These are phyloP conservation scores for Anarhynchus alexandrinus DNA, from an alignment of 2,113 vertebrate genomes.

Conservation along the genomic window DNA sequence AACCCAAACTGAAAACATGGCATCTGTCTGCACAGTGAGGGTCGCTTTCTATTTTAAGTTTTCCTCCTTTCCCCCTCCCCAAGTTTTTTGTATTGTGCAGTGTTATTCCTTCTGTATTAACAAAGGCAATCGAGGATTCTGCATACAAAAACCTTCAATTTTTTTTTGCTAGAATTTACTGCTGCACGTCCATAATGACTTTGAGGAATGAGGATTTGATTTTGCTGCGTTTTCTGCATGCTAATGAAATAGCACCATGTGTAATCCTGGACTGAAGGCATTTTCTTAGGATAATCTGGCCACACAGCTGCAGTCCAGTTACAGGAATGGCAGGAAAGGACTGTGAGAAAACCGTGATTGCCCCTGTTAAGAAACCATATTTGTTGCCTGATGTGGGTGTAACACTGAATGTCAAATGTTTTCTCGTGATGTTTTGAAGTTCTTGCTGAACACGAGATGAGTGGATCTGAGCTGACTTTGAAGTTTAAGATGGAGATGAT, in stretches of 20 bases:
- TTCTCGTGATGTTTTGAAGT: not conserved
- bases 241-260: not conserved
- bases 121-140: not conserved
- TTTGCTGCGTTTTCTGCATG: not conserved
- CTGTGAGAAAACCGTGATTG: rapidly evolving
- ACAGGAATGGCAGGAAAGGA: not conserved
- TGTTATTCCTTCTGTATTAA: not conserved
- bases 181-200: not conserved
- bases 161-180: not conserved
- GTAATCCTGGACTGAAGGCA: not conserved
- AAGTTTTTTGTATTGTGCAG: not conserved
- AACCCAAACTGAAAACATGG: not conserved
- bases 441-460: not conserved
- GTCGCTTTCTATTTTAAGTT: not conserved
- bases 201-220: not conserved
- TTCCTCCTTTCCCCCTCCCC: not conserved
- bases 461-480: not conserved
- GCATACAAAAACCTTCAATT: not conserved
- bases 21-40: not conserved
- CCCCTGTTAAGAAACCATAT: rapidly evolving
- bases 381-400: not conserved
- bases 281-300: not conserved
- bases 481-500: rapidly evolving
- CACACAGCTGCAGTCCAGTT: not conserved
- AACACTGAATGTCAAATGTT: not conserved